Base-by-base conservation (phyloP, 2,113 vertebrate genomes). In the Monarcha castaneiventris region DNA sequence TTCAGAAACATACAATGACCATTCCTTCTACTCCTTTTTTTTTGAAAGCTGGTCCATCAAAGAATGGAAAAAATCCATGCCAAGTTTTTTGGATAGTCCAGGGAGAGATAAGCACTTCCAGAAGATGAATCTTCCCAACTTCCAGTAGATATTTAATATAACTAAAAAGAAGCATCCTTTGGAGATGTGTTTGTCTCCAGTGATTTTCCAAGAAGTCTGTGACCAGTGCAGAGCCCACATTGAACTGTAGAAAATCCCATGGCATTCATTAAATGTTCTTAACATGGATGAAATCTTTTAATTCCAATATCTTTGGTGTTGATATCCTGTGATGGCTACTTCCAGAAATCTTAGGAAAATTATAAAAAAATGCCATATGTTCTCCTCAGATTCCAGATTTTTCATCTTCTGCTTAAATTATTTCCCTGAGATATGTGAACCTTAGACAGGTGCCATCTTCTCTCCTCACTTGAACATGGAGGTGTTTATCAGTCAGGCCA, bases 221-320 rank as follows among this genome's bases (percentile, higher is more conserved):
- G 30, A 39, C 35, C 25, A 39, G 12, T 25, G 44, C 30, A 37
- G 32, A 64, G 3, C 13, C 52, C 32, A 35, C 6, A 3, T 8
- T 26, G 64, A 5, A 14, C 0, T 37, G 35, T 87, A 11, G 1
- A 59, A 55, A 33, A 44, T 30, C 44, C 35, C 21, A 2, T 25
- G 18, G 26, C 6, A 8, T 18, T 52, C 18, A 16, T 19, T 16
- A 55, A n/a, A 22, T 33, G 5, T 8, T 30, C 7, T 67, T 26
- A 29, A n/a, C 1, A 0, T 2, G 6, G 72, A 10, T 4, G 9
- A 58, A 78, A 23, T 8, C 10, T 10, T 49, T 63, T 41, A 54
- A 2, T 64, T 51, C 23, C 20, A 23, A 2, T 30, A 7, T 11
- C 22, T 90, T 67, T 10, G 15, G 8, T 33, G 25, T 8, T 49